These are phyloP conservation scores for Cebus imitator DNA, from an alignment of 2,113 vertebrate genomes.

Conservation along the genomic window DNA sequence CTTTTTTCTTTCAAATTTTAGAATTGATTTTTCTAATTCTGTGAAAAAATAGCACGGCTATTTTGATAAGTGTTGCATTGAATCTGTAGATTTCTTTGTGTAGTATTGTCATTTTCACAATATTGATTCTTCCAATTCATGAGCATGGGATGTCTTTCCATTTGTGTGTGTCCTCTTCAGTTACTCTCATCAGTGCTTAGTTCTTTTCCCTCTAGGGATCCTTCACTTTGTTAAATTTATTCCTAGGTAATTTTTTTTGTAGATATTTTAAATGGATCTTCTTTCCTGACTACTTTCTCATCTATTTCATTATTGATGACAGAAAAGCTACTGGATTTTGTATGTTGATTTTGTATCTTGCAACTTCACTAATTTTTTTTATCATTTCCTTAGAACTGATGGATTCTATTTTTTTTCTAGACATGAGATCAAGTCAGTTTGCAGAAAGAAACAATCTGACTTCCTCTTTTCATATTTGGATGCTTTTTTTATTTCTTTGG, in stretches of 20 bases:
- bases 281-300: neutral
- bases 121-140: neutral
- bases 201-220: neutral
- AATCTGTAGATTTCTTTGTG: neutral
- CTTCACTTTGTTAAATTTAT: neutral
- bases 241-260: neutral
- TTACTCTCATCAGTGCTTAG: neutral
- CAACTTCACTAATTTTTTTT: neutral
- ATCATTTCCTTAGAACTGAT: neutral
- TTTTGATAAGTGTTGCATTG: neutral
- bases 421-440: neutral
- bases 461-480: neutral
- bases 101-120: neutral
- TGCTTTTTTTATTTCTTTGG: neutral
- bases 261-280: neutral
- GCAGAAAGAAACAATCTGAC: neutral
- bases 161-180: neutral
- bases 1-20: neutral
- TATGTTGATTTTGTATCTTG: neutral
- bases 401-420: neutral
- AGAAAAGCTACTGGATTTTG: neutral
- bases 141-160: neutral
- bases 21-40: neutral
- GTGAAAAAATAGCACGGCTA: neutral
- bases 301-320: neutral